Base-by-base conservation (phyloP, 2,797 vertebrate genomes). In the Tadarida brasiliensis region DNA sequence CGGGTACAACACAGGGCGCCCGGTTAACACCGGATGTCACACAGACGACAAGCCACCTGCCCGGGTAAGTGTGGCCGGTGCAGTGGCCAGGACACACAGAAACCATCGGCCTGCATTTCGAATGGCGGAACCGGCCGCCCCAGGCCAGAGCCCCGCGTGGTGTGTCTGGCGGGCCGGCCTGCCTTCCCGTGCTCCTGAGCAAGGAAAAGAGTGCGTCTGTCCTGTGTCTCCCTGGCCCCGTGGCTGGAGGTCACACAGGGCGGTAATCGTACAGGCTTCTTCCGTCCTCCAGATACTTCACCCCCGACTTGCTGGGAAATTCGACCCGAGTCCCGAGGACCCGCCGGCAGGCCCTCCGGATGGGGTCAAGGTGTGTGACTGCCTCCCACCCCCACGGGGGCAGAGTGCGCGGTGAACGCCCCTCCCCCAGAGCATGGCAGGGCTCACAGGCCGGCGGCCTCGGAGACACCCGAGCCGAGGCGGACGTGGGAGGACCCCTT, bases 331-430 rank as follows among this genome's bases (percentile, higher is more conserved):
- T 20, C 35, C 94, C 0, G 35, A 93, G 84, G 97, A 97, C 6
- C 78, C 19, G 0, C 65, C 65, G 0, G 3, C 88, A 28, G 95
- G 82, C 30, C 30, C 97, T 19, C 22, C n/a, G 0, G 74, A 76
- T 56, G 96, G 97, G 0, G 14, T 87, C 30, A 70, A 98, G 96
- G 98, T 98, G 98, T 98, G 76, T 15, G 1, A 0, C 3, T 28
- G 63, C 22, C 6, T 8, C 51, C n/a, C 28, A 22, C 8, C 7
- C 1, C 12, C 0, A 22, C 6, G 2, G n/a, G 30, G 7, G 1
- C 8, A 14, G 30, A 39, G 68, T 2, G 3, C 15, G 20, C 14
- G 0, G 7, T 2, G 0, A 30, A 47, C 33, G 26, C 57, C 7
- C 1, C 81, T 33, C 16, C 47, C n/a, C 65, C 44, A 24, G 10